Evolutionary conservation across 2,797 vertebrate species (phyloP).

Genomic region (Myotis findleyi): DNA sequence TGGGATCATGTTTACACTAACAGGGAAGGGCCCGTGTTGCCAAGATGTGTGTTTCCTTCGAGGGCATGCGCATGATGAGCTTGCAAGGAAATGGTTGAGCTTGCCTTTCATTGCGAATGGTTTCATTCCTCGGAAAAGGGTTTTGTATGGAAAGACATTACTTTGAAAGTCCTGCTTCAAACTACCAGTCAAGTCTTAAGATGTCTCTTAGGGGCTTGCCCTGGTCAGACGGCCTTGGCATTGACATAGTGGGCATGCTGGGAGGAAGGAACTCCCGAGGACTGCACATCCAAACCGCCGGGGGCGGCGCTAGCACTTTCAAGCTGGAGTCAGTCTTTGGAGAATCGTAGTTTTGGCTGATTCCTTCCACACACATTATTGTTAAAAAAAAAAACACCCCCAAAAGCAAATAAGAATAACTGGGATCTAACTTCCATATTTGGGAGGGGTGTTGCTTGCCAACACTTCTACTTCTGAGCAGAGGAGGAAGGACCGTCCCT

Average conservation of each 20-base stretch:
- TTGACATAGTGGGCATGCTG: not conserved
- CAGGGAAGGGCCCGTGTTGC: not conserved
- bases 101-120: not conserved
- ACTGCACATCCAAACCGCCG: not conserved
- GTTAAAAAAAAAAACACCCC: not conserved
- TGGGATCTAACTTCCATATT: not conserved
- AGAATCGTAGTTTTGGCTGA: not conserved
- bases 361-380: not conserved
- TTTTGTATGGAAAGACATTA: not conserved
- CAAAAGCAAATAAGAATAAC: not conserved
- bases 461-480: not conserved
- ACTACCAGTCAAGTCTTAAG: not conserved
- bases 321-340: not conserved
- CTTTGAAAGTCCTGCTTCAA: constrained; percentile 18
- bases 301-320: not conserved
- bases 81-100: not conserved
- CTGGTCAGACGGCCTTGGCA: not conserved
- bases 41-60: not conserved
- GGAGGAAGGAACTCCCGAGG: not conserved
- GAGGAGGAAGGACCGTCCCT: not conserved
- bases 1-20: constrained; percentile 55
- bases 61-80: not conserved
- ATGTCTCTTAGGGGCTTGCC: not conserved
- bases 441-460: not conserved
- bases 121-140: not conserved